Percentiles rank a stretch among this genome's conserved stretches.
Conservation (phyloP, 2,888 invertebrate genomes). For the Coleophora flavipennella region DNA sequence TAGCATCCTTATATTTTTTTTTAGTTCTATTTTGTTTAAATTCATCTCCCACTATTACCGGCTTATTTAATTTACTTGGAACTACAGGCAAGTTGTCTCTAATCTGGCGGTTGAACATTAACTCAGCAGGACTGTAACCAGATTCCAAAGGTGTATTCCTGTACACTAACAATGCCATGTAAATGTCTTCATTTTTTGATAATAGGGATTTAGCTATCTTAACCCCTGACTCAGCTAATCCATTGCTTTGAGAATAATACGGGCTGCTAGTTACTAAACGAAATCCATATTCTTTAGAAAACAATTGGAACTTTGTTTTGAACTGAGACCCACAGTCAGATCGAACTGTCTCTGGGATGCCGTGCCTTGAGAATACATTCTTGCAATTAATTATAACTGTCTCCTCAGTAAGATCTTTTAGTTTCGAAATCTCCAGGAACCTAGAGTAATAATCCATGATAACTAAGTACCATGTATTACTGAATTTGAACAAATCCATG, state of each 20-base stretch:
- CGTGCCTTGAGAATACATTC: not conserved
- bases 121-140: slow-evolving; percentile 1
- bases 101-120: not conserved
- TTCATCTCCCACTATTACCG: not conserved
- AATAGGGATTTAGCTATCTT: too few relatives aligned
- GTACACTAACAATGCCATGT: slow-evolving; percentile 3
- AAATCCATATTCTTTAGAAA: slow-evolving; percentile 3
- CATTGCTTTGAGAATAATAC: slow-evolving; percentile 7
- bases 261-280: slow-evolving; percentile 5
- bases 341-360: slow-evolving; percentile 4
- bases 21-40: not conserved
- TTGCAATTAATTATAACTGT: not conserved
- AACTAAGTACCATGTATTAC: not conserved
- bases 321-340: slow-evolving; percentile 7
- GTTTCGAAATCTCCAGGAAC: not conserved
- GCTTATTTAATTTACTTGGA: not conserved
- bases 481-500: not conserved
- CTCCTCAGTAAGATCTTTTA: not conserved
- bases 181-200: too few relatives aligned
- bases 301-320: slow-evolving; percentile 2
- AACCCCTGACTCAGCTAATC: slow-evolving; percentile 5
- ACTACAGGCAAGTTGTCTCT: not conserved
- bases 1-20: not conserved
- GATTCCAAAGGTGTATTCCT: slow-evolving; percentile 3
- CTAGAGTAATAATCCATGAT: not conserved